Evolutionary conservation across 2,888 invertebrate species (phyloP), one percentile per base, ranked within the genome.

Genomic region (Catotricha subobsoleta): DNA sequence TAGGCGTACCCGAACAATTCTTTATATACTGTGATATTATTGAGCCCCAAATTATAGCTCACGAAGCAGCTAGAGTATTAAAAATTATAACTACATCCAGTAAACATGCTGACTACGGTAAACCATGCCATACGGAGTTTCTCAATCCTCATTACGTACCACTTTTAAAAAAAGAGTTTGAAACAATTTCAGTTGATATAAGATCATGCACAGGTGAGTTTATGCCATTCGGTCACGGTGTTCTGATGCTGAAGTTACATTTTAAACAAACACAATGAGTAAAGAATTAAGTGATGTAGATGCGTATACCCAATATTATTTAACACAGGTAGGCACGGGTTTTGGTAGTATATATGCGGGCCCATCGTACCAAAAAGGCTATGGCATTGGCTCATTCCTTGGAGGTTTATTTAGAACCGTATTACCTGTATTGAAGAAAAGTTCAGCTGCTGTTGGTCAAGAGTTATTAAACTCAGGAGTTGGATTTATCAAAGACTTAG

Each of bases 21-120:
- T 15, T 39, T 7, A 31, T 39, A 18, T 39, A 39, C 18, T 29
- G 29, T 18, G 39, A 39, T 30, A 39, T 39, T 30, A 19, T 39
- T 15, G 31, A 39, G n/a, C 30, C 29, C 12, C 18, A 28, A 30
- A 12, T 39, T 19, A 30, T 30, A 12, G 39, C 30, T 6, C 34
- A 35, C 21, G 34, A 35, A 21, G 21, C 12, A 35, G 34, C 34
- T 2, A 21, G 21, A 8, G 34, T 35, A 35, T 21, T 35, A 19
- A 35, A 35, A 35, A n/a, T 35, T 5, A 21, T 35, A 3, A 35
- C 20, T 21, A 35, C 34, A 20, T 7, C 34, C 20, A 21, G 21
- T 21, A 35, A 35, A 20, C 12, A n/a, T 19, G 13, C 20, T n/a
- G n/a, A n/a, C n/a, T 35, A 21, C 8, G 34, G 34, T 19, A 21